phyloP scores from a whole-genome alignment of 2,797 vertebrate genomes.

The Tenualosa ilisha region DNA sequence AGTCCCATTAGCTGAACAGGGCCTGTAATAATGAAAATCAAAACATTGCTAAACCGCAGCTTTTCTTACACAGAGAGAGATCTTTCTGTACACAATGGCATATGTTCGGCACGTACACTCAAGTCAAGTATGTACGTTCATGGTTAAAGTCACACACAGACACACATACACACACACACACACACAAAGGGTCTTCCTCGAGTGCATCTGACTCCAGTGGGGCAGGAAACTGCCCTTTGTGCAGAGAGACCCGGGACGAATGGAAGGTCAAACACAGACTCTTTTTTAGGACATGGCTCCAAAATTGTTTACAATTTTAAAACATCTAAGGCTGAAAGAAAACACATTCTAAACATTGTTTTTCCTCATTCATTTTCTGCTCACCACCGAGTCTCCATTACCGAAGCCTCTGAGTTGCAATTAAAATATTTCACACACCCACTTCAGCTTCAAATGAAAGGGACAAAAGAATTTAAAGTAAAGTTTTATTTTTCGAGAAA shows the following conservation, averaged over 20 bases:
- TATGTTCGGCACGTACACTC: background rate
- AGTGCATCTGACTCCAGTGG: slow-evolving; percentile 11
- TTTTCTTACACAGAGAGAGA: background rate
- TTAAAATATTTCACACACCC: slow-evolving; percentile 61
- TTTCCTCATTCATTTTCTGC: slow-evolving; percentile 31
- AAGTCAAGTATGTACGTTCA: background rate
- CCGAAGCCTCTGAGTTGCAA: slow-evolving; percentile 53
- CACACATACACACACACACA: background rate
- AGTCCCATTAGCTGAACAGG: background rate
- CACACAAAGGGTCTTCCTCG: slow-evolving; percentile 14
- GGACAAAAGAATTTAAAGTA: slow-evolving; percentile 19
- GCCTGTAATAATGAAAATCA: background rate
- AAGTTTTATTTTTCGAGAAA: background rate
- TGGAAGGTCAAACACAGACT: slow-evolving; percentile 33
- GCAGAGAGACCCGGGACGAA: slow-evolving; percentile 39
- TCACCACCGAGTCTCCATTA: slow-evolving; percentile 49
- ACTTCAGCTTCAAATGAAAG: slow-evolving; percentile 54
- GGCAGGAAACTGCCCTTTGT: slow-evolving; percentile 31
- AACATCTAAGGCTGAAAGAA: slow-evolving; percentile 37
- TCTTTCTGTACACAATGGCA: background rate
- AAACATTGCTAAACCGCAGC: background rate
- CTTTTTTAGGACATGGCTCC: background rate
- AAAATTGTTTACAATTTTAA: slow-evolving; percentile 48
- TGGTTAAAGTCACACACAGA: slow-evolving; percentile 1
- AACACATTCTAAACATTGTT: slow-evolving; percentile 37